These are phyloP conservation scores for Tethya wilhelma DNA, from an alignment of 37 sponge, comb jelly and placozoan genomes.

Conservation along the genomic window DNA sequence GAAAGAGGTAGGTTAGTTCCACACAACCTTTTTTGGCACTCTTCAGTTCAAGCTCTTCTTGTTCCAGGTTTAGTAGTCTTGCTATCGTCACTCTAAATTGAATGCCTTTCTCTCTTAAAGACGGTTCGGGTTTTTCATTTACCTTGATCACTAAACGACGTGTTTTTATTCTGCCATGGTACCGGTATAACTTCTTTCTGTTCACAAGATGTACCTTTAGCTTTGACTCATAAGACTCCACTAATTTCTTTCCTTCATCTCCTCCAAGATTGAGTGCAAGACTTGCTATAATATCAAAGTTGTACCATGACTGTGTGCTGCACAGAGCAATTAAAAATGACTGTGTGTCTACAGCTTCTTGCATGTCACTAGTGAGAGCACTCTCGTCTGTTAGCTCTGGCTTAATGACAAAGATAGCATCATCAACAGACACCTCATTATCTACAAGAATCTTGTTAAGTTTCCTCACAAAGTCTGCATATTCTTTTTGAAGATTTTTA, in stretches of 20 bases:
- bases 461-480: background rate
- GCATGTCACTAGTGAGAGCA: background rate
- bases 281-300: background rate
- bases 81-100: background rate
- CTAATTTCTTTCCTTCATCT: background rate
- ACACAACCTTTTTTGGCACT: background rate
- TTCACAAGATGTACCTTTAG: background rate
- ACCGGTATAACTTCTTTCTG: background rate
- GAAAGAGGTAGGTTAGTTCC: background rate
- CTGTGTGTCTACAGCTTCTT: background rate
- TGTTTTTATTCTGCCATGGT: background rate
- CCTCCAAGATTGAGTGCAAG: background rate
- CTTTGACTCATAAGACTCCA: background rate
- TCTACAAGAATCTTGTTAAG: background rate
- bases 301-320: background rate
- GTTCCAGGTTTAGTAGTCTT: background rate
- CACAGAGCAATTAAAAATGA: background rate
- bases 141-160: background rate
- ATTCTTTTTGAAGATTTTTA: background rate
- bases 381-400: background rate
- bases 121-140: background rate
- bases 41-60: background rate
- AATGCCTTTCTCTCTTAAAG: background rate
- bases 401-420: background rate
- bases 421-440: background rate